A percentile compares a stretch with the other conserved stretches of the same genome.
Evolutionary conservation across 2,797 vertebrate genomes (phyloP).

Genomic region (Philypnodon macrostomus): DNA sequence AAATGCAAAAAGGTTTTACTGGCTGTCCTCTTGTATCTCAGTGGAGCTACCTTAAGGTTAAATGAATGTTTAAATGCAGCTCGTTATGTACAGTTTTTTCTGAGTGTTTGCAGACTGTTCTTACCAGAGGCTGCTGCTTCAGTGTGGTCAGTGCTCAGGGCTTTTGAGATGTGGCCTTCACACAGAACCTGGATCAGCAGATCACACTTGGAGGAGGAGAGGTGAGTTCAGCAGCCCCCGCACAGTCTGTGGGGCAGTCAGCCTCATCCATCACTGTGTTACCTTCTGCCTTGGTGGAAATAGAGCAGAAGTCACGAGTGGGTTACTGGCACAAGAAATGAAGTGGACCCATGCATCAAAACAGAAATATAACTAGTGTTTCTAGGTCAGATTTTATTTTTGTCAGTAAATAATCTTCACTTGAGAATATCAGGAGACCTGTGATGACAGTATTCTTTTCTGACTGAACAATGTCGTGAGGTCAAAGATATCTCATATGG

Average conservation of each 20-base stretch:
- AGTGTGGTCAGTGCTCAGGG: constrained; percentile 24
- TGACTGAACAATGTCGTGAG: no score
- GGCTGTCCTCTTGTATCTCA: constrained; percentile 15
- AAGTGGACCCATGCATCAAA: not conserved
- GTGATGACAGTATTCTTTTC: no score
- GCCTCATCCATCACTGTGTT: constrained; percentile 52
- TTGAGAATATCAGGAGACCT: not conserved
- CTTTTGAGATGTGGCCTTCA: constrained; percentile 37
- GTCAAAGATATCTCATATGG: no score
- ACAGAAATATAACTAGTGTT: not conserved
- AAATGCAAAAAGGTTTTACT: no score
- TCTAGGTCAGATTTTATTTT: not conserved
- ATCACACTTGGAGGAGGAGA: constrained; percentile 47
- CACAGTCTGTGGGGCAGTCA: constrained; percentile 41
- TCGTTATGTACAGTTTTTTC: constrained; percentile 10
- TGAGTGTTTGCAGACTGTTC: constrained; percentile 13
- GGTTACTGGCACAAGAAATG: constrained; percentile 12
- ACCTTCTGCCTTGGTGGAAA: constrained; percentile 24
- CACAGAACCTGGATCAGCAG: constrained; percentile 40
- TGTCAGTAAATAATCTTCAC: not conserved
- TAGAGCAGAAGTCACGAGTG: constrained; percentile 8
- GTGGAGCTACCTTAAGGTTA: constrained; percentile 23
- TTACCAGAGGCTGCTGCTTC: constrained; percentile 32
- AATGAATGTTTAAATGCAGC: constrained; percentile 21
- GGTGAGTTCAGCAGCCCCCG: constrained; percentile 55